These are phyloP conservation scores for Pemphredon lugubris DNA, from an alignment of 2,888 invertebrate species.

Conservation along the genomic window DNA sequence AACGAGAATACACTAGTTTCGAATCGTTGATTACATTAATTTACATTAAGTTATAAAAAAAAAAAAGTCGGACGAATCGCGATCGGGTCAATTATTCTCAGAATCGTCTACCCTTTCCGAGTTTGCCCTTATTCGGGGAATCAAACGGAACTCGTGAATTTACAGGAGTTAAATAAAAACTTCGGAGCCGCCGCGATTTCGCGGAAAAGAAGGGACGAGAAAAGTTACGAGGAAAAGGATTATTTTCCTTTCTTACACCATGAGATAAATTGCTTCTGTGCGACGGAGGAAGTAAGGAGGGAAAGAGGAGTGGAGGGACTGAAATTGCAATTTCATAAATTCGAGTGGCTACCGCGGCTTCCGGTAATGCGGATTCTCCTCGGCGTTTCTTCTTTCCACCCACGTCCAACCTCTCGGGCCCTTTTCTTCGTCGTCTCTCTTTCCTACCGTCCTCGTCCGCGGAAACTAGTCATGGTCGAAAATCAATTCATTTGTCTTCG, in stretches of 20 bases:
- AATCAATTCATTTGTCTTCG: too few relatives aligned
- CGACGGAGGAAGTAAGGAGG: too few relatives aligned
- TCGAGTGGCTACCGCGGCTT: slow-evolving; percentile 57
- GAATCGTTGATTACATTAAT: too few relatives aligned
- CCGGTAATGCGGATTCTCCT: slow-evolving; percentile 47
- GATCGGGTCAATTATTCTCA: too few relatives aligned
- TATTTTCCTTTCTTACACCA: slow-evolving; percentile 46
- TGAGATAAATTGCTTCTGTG: slow-evolving; percentile 67
- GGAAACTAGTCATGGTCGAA: too few relatives aligned
- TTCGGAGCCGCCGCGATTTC: neutral
- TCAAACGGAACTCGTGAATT: neutral
- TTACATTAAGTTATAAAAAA: too few relatives aligned
- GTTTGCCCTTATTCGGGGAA: neutral
- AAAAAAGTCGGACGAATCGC: too few relatives aligned
- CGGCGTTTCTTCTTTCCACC: slow-evolving; percentile 22
- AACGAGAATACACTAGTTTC: too few relatives aligned
- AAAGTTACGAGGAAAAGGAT: slow-evolving; percentile 38
- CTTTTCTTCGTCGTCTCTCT: neutral
- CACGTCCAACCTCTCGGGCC: neutral
- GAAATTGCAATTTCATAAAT: slow-evolving; percentile 76
- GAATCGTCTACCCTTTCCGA: neutral
- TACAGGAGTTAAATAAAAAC: slow-evolving; percentile 35
- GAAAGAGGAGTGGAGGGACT: too few relatives aligned
- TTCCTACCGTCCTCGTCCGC: neutral
- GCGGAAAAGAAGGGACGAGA: slow-evolving; percentile 7